Conservation (phyloP, 2,888 invertebrate species). For the Allolobophora icterica region DNA sequence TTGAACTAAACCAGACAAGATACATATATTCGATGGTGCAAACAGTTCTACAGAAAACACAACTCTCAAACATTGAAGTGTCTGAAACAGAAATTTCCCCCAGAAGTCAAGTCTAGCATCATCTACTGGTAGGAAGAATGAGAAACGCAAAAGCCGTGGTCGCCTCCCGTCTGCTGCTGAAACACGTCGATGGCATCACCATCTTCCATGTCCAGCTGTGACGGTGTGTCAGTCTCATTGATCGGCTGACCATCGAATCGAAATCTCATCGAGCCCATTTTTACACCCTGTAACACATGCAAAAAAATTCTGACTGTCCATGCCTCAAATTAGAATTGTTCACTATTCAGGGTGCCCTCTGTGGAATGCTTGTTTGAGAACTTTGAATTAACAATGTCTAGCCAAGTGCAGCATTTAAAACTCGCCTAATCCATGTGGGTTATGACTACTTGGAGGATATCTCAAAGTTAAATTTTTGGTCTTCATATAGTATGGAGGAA, state of each 20-base stretch:
- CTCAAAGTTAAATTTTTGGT: too few species aligned
- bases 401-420: too few species aligned
- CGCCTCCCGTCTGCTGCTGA: constrained; percentile 91
- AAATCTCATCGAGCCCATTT: constrained; percentile 87
- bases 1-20: too few species aligned
- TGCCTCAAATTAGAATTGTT: too few species aligned
- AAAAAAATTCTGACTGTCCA: background rate
- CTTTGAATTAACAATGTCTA: background rate
- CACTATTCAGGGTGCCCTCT: too few species aligned
- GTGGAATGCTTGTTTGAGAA: too few species aligned
- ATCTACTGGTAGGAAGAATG: background rate
- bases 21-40: too few species aligned
- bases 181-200: constrained; percentile 95
- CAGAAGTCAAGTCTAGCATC: background rate
- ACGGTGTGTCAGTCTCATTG: constrained; percentile 76
- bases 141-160: background rate
- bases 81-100: background rate
- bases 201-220: constrained; percentile 87
- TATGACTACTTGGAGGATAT: too few species aligned
- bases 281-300: constrained; percentile 73
- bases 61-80: background rate
- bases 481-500: too few species aligned
- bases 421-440: too few species aligned
- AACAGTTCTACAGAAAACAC: constrained; percentile 10
- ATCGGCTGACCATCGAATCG: constrained; percentile 89